Percentiles rank a stretch among this genome's conserved stretches.
phyloP scores from a whole-genome alignment of 2,888 invertebrate genomes.

The Pterobdella sp. region DNA sequence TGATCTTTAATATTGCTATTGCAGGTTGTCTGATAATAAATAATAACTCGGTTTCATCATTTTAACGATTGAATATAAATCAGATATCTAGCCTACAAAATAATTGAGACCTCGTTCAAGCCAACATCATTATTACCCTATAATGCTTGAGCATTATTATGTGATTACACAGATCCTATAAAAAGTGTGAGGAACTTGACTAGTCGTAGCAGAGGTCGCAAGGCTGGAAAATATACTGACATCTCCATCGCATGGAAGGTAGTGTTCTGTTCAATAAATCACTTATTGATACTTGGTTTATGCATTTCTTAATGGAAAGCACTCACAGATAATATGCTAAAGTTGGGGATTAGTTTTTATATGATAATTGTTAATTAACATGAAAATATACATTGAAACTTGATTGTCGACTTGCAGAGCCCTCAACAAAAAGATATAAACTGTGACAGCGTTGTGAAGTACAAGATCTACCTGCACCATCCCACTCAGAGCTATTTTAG shows the following conservation, averaged over 20 bases:
- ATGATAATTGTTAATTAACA: too few species aligned
- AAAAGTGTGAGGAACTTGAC: neutral
- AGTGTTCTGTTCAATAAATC: neutral
- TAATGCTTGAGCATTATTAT: neutral
- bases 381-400: too few species aligned
- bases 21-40: neutral
- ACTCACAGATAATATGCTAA: too few species aligned
- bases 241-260: constrained; percentile 2
- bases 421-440: constrained; percentile 21
- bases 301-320: constrained; percentile 22
- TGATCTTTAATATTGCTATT: neutral
- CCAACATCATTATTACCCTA: neutral
- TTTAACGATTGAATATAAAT: too few species aligned
- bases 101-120: too few species aligned
- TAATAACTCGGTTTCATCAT: too few species aligned
- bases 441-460: constrained; percentile 31
- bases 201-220: neutral
- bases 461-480: constrained; percentile 30
- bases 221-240: neutral
- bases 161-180: neutral
- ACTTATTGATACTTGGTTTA: neutral
- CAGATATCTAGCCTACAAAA: too few species aligned
- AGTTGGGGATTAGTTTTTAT: too few species aligned
- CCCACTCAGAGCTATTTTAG: neutral
- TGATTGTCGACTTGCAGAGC: too few species aligned